phyloP scores from a whole-genome alignment of 1,140 invertebrate species.

The Drosophila persimilis region DNA sequence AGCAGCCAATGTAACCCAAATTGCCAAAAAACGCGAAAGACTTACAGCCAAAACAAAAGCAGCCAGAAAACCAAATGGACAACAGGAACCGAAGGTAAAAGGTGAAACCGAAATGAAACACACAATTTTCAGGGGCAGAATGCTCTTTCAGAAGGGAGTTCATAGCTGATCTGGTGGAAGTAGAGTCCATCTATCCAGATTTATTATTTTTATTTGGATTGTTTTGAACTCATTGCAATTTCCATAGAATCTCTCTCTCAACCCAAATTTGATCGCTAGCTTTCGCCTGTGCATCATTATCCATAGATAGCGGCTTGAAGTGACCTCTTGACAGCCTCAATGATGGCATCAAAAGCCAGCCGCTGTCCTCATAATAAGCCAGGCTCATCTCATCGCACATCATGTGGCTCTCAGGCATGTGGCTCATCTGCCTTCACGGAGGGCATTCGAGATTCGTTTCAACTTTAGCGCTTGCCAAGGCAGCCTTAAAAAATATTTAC shows the following conservation, averaged over 20 bases:
- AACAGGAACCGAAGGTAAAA: slow-evolving; percentile 44
- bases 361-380: slow-evolving; percentile 70
- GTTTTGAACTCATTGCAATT: slow-evolving; percentile 7
- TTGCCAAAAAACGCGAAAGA: slow-evolving; percentile 70
- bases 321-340: slow-evolving; percentile 49
- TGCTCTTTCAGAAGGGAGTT: slow-evolving; percentile 24
- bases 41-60: slow-evolving; percentile 45
- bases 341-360: slow-evolving; percentile 50
- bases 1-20: slow-evolving; percentile 79
- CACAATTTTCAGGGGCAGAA: slow-evolving; percentile 45
- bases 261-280: slow-evolving; percentile 17
- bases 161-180: neutral
- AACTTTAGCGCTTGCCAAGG: slow-evolving; percentile 56
- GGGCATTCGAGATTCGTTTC: slow-evolving; percentile 70
- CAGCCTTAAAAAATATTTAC: slow-evolving; percentile 79
- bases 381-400: slow-evolving; percentile 41
- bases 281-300: slow-evolving; percentile 33
- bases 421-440: slow-evolving; percentile 44
- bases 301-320: slow-evolving; percentile 33
- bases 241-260: slow-evolving; percentile 39
- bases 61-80: slow-evolving; percentile 36
- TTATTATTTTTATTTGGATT: neutral
- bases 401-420: neutral
- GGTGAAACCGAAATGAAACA: slow-evolving; percentile 26
- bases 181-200: neutral